Base-by-base conservation (phyloP, 2,113 vertebrate genomes). In the Tetraodon nigroviridis region DNA sequence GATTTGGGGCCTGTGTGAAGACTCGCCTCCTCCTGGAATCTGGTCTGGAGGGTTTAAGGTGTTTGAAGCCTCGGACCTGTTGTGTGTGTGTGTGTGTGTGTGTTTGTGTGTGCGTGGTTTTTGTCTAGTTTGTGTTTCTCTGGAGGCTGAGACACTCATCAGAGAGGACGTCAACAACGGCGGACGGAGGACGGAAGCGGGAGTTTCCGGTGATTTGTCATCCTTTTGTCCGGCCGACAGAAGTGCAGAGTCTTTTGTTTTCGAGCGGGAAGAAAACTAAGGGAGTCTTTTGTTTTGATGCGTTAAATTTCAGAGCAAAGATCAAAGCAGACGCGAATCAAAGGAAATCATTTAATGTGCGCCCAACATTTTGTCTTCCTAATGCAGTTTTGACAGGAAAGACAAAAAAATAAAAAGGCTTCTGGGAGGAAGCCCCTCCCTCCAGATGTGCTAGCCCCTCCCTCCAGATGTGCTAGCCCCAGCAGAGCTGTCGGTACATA, bases 71-170 rank as follows among this genome's bases (percentile, higher is more conserved):
- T 37, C 32, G 12, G 32, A 37, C 5, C 24, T 27, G 24, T 6
- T 6, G 24, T 27, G 3, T 27, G 24, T 5, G 24, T 5, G 57
- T 52, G 2, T 3, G 21, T 37, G 58, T 75, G 78, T 80, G 45
- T 72, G 88, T 88, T 81, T 88, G 84, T 81, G 58, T 87, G n/a
- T n/a, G n/a, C n/a, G n/a, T n/a, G n/a, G n/a, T n/a, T 84, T 80
- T 53, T 7, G 58, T 66, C 59, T 69, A 50, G 75, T 87, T 88
- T 78, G 83, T 81, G 73, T 83, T 76, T 81, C 75, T 82, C 80
- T 76, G 61, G 74, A 67, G 66, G 61, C 69, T 78, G 73, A 76
- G 67, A 84, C 65, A 60, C 51, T 67, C 55, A 79, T 71, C 58
- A 67, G 76, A 76, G 48, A 65, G 86, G 79, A 87, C 84, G 80